A percentile compares a stretch with the other conserved stretches of the same genome.
phyloP scores from a whole-genome alignment of 1,140 invertebrate genomes.

The Maconellicoccus hirsutus region DNA sequence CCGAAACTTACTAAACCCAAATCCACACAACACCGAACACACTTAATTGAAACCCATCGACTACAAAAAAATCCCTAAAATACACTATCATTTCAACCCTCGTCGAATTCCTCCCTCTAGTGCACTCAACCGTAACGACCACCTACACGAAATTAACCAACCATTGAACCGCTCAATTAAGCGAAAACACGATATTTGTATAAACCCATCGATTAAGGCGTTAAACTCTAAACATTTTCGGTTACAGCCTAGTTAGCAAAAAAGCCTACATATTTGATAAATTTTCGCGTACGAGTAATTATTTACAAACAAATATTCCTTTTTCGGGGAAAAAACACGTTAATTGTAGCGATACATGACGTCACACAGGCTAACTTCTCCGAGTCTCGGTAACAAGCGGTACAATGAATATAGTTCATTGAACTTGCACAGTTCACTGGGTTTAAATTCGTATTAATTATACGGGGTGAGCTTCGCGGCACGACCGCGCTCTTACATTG shows the following conservation, averaged over 20 bases:
- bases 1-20: no score
- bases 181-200: neutral
- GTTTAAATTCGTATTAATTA: constrained; percentile 10
- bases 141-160: neutral
- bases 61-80: no score
- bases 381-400: neutral
- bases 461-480: neutral
- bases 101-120: no score
- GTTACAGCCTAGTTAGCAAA: neutral
- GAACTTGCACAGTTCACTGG: constrained; percentile 1
- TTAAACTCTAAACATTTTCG: neutral
- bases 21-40: no score
- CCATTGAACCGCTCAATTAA: neutral
- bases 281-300: neutral
- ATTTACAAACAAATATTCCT: neutral
- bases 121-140: neutral
- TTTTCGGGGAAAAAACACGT: neutral
- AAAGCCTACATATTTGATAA: neutral
- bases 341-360: neutral
- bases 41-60: no score
- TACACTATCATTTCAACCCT: no score
- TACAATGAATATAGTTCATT: constrained; percentile 5
- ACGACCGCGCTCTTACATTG: neutral
- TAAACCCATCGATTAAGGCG: neutral
- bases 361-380: constrained; percentile 2